Conservation (phyloP, 2,888 invertebrate genomes). For the Parthenolecanium corni region DNA sequence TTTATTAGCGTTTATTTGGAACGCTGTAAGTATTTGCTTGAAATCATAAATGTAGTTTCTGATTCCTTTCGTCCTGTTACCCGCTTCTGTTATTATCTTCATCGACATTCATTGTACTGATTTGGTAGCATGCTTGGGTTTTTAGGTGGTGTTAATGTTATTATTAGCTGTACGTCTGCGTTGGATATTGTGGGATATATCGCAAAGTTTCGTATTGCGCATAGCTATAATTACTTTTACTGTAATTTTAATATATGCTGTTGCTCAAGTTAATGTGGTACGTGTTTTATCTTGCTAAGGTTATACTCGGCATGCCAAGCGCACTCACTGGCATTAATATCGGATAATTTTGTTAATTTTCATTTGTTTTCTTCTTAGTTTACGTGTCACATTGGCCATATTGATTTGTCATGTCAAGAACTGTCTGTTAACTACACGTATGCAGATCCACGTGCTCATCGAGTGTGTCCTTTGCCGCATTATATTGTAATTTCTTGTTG, state of each 20-base stretch:
- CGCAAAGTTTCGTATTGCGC: constrained; percentile 67
- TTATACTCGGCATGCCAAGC: not conserved
- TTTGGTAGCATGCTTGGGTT: not conserved
- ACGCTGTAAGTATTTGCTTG: constrained; percentile 45
- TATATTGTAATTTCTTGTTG: constrained; percentile 78
- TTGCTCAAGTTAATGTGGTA: constrained; percentile 87
- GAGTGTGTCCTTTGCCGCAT: constrained; percentile 72
- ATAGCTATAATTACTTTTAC: constrained; percentile 79
- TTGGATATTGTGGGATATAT: constrained; percentile 76
- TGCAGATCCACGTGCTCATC: constrained; percentile 32
- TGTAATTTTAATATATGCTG: constrained; percentile 72
- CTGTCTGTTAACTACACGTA: constrained; percentile 13
- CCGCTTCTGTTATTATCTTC: not conserved
- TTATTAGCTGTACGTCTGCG: constrained; percentile 69
- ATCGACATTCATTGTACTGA: not conserved
- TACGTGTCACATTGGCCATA: constrained; percentile 48
- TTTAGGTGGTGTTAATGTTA: constrained; percentile 58
- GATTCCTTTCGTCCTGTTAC: not conserved
- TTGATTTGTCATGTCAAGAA: constrained; percentile 42
- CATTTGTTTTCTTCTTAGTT: constrained; percentile 42
- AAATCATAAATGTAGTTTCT: not conserved
- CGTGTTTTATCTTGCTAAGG: constrained; percentile 41
- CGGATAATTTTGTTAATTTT: not conserved
- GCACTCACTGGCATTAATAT: not conserved
- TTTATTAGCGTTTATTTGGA: constrained; percentile 82